Base-by-base conservation (phyloP, 2,888 invertebrate genomes). In the Drosophila mercatorum region DNA sequence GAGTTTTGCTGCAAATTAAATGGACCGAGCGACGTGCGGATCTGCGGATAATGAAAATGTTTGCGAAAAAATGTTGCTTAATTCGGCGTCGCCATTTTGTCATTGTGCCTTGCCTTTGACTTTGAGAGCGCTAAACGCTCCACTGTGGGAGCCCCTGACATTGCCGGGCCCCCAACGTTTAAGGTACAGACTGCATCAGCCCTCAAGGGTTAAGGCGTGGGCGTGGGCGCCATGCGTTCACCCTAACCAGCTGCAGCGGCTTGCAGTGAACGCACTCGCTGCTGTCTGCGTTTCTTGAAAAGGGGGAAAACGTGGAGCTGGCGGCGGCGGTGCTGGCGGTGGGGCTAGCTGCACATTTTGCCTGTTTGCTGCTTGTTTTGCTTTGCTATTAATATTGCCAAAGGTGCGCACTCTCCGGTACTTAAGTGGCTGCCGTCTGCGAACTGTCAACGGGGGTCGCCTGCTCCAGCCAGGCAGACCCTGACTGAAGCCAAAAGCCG, bases 371-470 rank as follows among this genome's bases (percentile, higher is more conserved):
- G 57, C 70, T 60, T 68, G 74, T 77, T 77, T 74, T 74, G 72
- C 81, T 77, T 69, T 66, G 79, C 81, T 81, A 83, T 86, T 86
- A 85, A 88, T 88, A 88, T 86, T 88, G 89, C 86, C 87, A 87
- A 89, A 89, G 87, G 89, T 89, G 89, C 81, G 81, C 84, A 83
- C 84, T 85, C 88, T 81, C 58, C 62, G 86, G 81, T 78, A 85
- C 89, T 87, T 89, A 87, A 87, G 87, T 87, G 89, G 66, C 80
- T 85, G 81, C 86, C 89, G 90, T 88, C 88, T 88, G 89, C 76
- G 83, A 80, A 80, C 86, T 89, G 86, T 88, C 88, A 84, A 84
- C 82, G 75, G 79, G 80, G 75, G 75, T 75, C 69, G 76, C 68
- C 64, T 57, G 80, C 66, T 46, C 40, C 64, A 52, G 44, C 63